These are phyloP conservation scores for Papilio helenus DNA, from an alignment of 1,140 invertebrate species.

Conservation along the genomic window DNA sequence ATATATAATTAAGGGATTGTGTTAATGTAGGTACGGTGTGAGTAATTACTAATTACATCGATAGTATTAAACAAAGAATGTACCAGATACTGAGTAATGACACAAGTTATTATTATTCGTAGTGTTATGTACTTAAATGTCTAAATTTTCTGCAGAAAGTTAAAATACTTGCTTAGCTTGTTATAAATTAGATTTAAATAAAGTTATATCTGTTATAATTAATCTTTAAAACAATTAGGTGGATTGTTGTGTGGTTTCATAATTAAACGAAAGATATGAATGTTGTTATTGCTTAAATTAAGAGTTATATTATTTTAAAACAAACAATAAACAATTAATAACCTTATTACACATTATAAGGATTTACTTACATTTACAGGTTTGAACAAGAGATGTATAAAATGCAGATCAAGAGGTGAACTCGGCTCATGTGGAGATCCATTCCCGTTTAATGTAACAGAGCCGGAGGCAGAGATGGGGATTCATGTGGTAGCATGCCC, in stretches of 20 bases:
- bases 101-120: slow-evolving; percentile 10
- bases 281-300: too few relatives aligned
- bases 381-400: slow-evolving; percentile 75
- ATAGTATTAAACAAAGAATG: slow-evolving; percentile 8
- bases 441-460: slow-evolving; percentile 90
- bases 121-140: background rate
- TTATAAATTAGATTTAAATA: too few relatives aligned
- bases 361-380: slow-evolving; percentile 50
- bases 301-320: too few relatives aligned
- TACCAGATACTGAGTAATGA: background rate
- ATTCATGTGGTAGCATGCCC: slow-evolving; percentile 92
- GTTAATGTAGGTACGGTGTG: background rate
- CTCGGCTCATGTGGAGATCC: slow-evolving; percentile 94
- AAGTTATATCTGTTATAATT: too few relatives aligned
- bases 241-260: too few relatives aligned
- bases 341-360: background rate
- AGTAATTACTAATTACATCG: background rate
- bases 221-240: too few relatives aligned
- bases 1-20: background rate
- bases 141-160: too few relatives aligned
- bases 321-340: too few relatives aligned
- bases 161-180: too few relatives aligned
- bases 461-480: slow-evolving; percentile 86
- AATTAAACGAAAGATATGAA: too few relatives aligned
- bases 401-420: slow-evolving; percentile 93